Conservation (phyloP, 2,797 vertebrate species). For the Eurystomus glaucurus region DNA sequence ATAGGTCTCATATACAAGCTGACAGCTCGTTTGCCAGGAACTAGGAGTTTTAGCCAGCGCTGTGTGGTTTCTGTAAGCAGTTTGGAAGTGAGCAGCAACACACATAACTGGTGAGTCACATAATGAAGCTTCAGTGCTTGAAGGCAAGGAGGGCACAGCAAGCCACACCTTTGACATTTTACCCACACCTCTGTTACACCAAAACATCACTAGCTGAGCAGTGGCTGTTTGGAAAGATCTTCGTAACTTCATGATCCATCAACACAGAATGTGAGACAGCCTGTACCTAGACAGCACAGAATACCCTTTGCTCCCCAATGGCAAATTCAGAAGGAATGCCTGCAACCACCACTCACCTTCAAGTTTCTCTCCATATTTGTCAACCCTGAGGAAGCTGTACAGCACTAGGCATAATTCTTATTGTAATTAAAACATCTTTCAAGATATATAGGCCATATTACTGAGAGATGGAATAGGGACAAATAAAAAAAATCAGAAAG, state of each 20-base stretch:
- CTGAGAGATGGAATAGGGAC: conserved; percentile 50
- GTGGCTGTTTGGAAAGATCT: not conserved
- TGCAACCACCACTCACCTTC: not conserved
- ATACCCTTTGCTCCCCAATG: rapidly evolving
- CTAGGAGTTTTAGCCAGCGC: not conserved
- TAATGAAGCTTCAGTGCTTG: conserved; percentile 27
- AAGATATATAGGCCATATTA: conserved; percentile 28
- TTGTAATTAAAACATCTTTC: conserved; percentile 18
- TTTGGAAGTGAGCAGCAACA: conserved; percentile 31
- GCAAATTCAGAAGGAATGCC: not conserved
- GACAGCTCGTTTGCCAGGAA: not conserved
- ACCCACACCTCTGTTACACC: not conserved
- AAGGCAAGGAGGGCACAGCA: conserved; percentile 49
- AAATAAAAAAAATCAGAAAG: not conserved
- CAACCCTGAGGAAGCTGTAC: not conserved
- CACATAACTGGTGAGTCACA: conserved; percentile 17
- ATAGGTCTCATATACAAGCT: not conserved
- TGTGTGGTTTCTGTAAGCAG: conserved; percentile 1
- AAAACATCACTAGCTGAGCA: not conserved
- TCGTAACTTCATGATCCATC: not conserved
- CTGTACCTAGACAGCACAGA: not conserved
- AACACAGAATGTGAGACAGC: not conserved
- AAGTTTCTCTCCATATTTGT: not conserved
- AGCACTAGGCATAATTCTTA: not conserved
- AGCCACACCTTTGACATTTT: conserved; percentile 47